Base-by-base conservation (phyloP, 2,888 invertebrate species). In the Xylocampa areola region DNA sequence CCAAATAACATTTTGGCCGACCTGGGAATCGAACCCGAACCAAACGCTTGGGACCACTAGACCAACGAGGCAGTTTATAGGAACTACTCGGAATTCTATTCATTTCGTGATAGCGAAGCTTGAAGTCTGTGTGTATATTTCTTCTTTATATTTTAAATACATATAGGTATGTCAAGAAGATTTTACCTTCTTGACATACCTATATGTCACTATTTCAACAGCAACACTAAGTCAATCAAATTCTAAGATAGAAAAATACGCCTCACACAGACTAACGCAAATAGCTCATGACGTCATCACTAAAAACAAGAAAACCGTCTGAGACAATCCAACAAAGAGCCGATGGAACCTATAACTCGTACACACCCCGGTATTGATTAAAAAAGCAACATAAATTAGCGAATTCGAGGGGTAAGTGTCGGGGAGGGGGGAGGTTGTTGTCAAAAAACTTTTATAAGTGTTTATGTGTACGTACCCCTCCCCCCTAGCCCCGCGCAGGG, bases 381-480 rank as follows among this genome's bases (percentile, higher is more conserved):
- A 94, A 94, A 94, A 94, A 93, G 91, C 91, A 91, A 94, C 94
- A 94, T 94, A 94, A 94, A 94, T 94, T 94, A 94, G 92, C 92
- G 91, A 92, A 92, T 92, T 90, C 90, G 86, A 85, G 82, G 87
- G 86, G 88, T 74, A 81, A 71, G 77, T 85, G 84, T 76, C 77
- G 84, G 87, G 84, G 77, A 77, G 84, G 87, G 80, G 84, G 84
- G 78, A 76, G 85, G 89, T 82, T 91, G 93, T 93, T 94, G 94
- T 94, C 94, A 94, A 94, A 93, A 93, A 93, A 94, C 87, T 93
- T 92, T 93, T 94, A 93, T 94, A 94, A 94, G 93, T 94, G 94
- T 94, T 94, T 94, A 94, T 94, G 89, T 90, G 90, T 89, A 88
- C 85, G 91, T 87, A 87, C 79, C 83, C n/a, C 78, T 79, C 79